Percentiles rank a stretch among this genome's conserved stretches.
Evolutionary conservation across 1,140 invertebrate species (phyloP).

Genomic region (Proctacanthus coquilletti): DNA sequence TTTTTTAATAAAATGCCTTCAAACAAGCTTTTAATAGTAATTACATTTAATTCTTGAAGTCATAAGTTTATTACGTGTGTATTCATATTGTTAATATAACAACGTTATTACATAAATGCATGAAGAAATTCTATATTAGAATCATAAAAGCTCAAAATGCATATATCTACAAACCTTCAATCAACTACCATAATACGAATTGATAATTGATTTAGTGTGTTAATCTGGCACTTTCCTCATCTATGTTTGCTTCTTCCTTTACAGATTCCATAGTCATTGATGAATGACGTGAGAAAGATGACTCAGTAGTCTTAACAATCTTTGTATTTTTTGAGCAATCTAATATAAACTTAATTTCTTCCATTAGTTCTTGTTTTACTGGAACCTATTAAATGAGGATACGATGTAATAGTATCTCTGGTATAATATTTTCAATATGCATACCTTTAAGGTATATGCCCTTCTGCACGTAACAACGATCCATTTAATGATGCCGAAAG

Average conservation of each 20-base stretch:
- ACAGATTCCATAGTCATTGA: conserved; percentile 13
- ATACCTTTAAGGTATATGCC: conserved; percentile 17
- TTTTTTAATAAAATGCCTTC: too few relatives aligned
- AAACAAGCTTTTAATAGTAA: too few relatives aligned
- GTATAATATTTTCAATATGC: conserved; percentile 6
- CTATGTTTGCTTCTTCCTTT: conserved; percentile 9
- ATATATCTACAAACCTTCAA: too few relatives aligned
- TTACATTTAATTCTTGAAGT: too few relatives aligned
- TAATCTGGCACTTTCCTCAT: too few relatives aligned
- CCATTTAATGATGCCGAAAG: conserved; percentile 30
- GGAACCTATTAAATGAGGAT: conserved; percentile 35
- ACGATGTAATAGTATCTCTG: background rate
- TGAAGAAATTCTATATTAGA: too few relatives aligned
- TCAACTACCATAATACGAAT: too few relatives aligned
- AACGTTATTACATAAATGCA: too few relatives aligned
- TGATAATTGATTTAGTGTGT: too few relatives aligned
- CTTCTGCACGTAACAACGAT: conserved; percentile 18
- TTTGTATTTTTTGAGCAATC: conserved; percentile 60
- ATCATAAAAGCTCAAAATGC: too few relatives aligned
- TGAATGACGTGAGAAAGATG: conserved; percentile 22
- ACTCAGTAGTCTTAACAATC: conserved; percentile 29
- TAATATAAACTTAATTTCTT: conserved; percentile 58
- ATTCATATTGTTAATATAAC: too few relatives aligned
- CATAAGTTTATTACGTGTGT: too few relatives aligned
- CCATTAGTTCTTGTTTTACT: conserved; percentile 45